Base-by-base conservation (phyloP, 2,888 invertebrate genomes). In the Zhuqinia jingwanae region DNA sequence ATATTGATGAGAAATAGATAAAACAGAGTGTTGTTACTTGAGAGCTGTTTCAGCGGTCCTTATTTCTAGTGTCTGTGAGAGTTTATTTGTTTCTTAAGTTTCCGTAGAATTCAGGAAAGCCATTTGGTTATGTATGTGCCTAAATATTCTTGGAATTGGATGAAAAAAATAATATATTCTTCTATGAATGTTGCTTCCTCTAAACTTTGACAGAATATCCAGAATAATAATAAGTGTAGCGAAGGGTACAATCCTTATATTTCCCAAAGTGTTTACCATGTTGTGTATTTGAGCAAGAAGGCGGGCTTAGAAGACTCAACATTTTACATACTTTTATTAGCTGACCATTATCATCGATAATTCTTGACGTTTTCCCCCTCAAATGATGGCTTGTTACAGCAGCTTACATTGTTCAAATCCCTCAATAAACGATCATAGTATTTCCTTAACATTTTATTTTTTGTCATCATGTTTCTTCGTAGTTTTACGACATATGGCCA, bases 261-360 rank as follows among this genome's bases (percentile, higher is more conserved):
- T 36, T 36, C 36, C 10, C 2, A 60, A n/a, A 60, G 6, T 65
- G 36, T 65, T 36, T 3, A 36, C 36, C 3, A 36, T 42, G 20
- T 42, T 42, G 17, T 65, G 65, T 36, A 20, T n/a, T 1, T 17
- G 2, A 42, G 42, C 0, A 65, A 30, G 20, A 10, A 42, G 42
- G 10, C 42, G 20, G 20, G 30, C n/a, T 65, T 65, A 42, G 36
- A 36, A 36, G 36, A 36, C 5, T 36, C 36, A 36, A 36, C 17
- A 20, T 65, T 6, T 65, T 65, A 8, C 42, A 3, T 42, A 65
- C 65, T 65, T 42, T 42, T 65, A 42, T 42, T 65, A 36, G 65
- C 36, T 42, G 65, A 65, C 42, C 42, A 42, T 65, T 42, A 42
- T 30, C 3, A 63, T 17, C 10, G 30, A 60, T 30, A 30, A 30